phyloP scores from a whole-genome alignment of 2,888 invertebrate genomes.

The Leuctra nigra region DNA sequence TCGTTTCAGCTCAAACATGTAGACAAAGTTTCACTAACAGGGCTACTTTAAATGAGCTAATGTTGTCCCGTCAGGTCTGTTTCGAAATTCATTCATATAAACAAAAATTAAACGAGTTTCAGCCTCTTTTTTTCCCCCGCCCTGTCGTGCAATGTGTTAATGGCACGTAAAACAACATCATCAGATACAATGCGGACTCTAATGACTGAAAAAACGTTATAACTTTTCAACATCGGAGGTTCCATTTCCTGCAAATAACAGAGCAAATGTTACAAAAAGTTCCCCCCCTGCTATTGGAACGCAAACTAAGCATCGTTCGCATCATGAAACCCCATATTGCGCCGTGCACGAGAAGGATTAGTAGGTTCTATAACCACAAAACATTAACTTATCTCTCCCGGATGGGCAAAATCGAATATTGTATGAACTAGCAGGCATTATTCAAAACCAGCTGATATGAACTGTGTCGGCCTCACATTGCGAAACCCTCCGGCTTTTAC shows the following conservation, averaged over 20 bases:
- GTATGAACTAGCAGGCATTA: neutral
- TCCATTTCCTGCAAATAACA: neutral
- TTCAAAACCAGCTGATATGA: slow-evolving; percentile 7
- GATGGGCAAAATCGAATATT: slow-evolving; percentile 12
- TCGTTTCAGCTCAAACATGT: too few species aligned
- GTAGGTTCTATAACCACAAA: slow-evolving; percentile 11
- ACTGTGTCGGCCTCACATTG: neutral
- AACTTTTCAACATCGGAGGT: neutral
- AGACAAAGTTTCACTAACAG: too few species aligned
- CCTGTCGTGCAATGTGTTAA: too few species aligned
- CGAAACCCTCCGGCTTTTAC: neutral
- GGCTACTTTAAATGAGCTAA: too few species aligned
- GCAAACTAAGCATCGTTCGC: too few species aligned
- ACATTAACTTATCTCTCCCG: slow-evolving; percentile 14
- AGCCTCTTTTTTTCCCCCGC: too few species aligned
- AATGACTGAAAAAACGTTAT: slow-evolving; percentile 8
- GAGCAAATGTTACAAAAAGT: neutral
- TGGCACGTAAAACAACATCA: slow-evolving; percentile 7
- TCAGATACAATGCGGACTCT: neutral
- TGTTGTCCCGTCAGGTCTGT: too few species aligned
- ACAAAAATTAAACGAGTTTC: too few species aligned
- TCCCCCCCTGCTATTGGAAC: too few species aligned
- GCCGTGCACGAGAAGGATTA: neutral
- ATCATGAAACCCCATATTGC: slow-evolving; percentile 15
- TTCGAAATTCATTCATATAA: too few species aligned